Base-by-base conservation (phyloP, 2,113 vertebrate species). In the Puffinus mauretanicus region DNA sequence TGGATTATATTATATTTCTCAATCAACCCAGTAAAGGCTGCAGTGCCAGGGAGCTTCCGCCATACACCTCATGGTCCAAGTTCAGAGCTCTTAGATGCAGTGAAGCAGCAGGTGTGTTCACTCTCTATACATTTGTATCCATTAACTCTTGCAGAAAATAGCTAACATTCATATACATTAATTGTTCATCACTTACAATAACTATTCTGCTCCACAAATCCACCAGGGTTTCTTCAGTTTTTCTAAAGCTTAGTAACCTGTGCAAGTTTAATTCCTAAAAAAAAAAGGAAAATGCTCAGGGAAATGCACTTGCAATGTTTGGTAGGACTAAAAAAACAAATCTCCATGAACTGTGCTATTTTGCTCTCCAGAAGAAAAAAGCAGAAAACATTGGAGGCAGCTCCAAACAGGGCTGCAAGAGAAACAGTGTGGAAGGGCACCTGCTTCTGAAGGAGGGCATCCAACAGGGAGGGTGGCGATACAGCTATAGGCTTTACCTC, bases 91-190 rank as follows among this genome's bases (percentile, higher is more conserved):
- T 86, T 29, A 16, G 70, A 69, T 2, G 36, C 65, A 88, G 69
- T 4, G 29, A 79, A 87, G 70, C 90, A 91, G 65, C 85, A 73
- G 78, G 54, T 30, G 2, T 1, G 14, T 24, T 95, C 71, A 13
- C 44, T 86, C 93, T 93, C 60, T 13, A 72, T 47, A 30, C 36
- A 80, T 93, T 88, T 96, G 40, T 80, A 72, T 66, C 86, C 92
- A 93, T 97, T 97, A 98, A 40, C 82, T 88, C 88, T 87, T 86
- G 58, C 29, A 67, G 87, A 96, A 97, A 95, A 91, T 34, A 69
- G 84, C 91, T 29, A 72, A 73, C n/a, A 18, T 16, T 34, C 64
- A 62, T 79, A 32, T 61, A 46, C 67, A 36, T 91, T 81, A 89
- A 88, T 94, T 89, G 77, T 66, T 96, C 51, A 64, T 67, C 79